These are phyloP conservation scores for Gallinago undulata DNA, from an alignment of 2,113 vertebrate genomes.

Conservation along the genomic window DNA sequence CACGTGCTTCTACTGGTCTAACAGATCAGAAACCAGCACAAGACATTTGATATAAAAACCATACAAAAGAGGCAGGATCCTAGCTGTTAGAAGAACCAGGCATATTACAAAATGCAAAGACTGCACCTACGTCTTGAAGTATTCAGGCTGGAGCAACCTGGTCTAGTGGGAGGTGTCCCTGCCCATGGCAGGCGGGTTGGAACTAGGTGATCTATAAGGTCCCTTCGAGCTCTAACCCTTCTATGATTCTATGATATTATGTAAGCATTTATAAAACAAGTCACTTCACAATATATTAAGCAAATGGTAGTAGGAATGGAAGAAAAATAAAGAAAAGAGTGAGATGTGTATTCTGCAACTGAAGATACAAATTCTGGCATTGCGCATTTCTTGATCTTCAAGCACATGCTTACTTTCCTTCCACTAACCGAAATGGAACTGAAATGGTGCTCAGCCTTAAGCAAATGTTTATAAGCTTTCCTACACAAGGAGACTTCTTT, in stretches of 20 bases:
- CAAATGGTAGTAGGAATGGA: neutral
- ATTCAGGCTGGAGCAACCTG: neutral
- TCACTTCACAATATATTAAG: neutral
- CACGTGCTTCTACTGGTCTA: fast-evolving
- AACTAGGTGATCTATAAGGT: neutral
- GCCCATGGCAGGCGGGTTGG: neutral
- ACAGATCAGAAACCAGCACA: neutral
- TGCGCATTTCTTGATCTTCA: neutral
- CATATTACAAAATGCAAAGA: neutral
- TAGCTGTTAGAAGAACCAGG: neutral
- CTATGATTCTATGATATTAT: neutral
- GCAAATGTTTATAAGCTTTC: neutral
- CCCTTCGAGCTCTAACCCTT: neutral
- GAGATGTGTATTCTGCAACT: neutral
- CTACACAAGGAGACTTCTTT: neutral
- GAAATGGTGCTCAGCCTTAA: neutral
- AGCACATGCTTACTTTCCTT: neutral
- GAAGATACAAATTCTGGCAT: neutral
- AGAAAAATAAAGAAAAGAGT: neutral
- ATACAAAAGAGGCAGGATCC: neutral
- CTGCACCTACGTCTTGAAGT: neutral
- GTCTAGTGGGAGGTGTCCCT: neutral
- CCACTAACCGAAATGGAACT: neutral
- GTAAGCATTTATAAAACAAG: neutral
- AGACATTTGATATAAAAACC: neutral